Base-by-base conservation (phyloP, 53 echinoderm and acorn worm genomes). In the Stichopus horrens region DNA sequence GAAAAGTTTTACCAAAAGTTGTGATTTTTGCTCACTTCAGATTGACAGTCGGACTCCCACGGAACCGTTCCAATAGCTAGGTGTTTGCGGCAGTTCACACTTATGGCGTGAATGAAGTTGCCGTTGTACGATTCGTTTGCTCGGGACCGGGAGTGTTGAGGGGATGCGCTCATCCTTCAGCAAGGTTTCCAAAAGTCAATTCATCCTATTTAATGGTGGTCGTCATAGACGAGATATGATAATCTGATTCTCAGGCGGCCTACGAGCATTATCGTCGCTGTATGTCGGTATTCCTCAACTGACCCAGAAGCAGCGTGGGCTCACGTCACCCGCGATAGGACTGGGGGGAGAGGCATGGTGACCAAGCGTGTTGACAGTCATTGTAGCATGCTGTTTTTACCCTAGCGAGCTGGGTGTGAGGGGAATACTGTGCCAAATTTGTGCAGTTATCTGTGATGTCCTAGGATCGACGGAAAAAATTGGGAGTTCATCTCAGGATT, bases 1-100 rank as follows among this genome's bases (percentile, higher is more conserved):
- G 81, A 81, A 81, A 81, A 81, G 81, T 81, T 81, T 81, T 81
- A 76, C 76, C 76, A 76, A 76, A 76, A 76, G 76, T 76, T 76
- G 76, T 76, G 76, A 76, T 76, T 76, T 76, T 76, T 76, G 76
- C 76, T 76, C 51, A 51, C 23, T 76, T 76, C 76, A 76, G 76
- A 76, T 76, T 76, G 76, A 76, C 76, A 76, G 76, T 76, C 37
- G 7, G 16, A 6, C 76, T 76, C 76, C 76, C 76, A 76, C 76
- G 76, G 37, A 76, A 76, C 76, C 76, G 51, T 76, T 76, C 52
- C 76, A 76, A 23, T 23, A 76, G 76, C 76, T 16, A 76, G 76
- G 76, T 76, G 76, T 76, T 23, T 23, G 76, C 37, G 76, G 37
- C 76, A 23, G 23, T 76, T 76, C 76, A 76, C 76, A 76, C 76